Conservation (phyloP, 2,888 invertebrate genomes). For the Eueremaeus valkanovi region DNA sequence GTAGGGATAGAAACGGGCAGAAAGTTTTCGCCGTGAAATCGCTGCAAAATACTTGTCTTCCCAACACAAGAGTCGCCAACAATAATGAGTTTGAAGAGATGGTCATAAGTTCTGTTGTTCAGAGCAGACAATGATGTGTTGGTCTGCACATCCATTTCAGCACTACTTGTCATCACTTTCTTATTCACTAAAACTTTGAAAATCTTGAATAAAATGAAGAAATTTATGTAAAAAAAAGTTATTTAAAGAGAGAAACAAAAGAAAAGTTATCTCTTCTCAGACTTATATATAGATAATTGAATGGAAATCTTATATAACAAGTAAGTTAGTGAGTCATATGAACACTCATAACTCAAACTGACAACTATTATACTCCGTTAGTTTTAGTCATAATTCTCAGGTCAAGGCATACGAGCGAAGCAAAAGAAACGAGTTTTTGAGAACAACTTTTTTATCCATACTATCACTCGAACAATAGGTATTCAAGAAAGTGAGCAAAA, state of each 20-base stretch:
- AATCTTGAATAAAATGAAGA: too few relatives aligned
- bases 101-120: conserved; percentile 6
- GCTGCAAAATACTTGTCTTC: conserved; percentile 26
- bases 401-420: background rate
- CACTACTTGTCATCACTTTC: too few relatives aligned
- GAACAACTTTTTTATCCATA: background rate
- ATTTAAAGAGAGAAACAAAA: too few relatives aligned
- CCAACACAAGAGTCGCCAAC: conserved; percentile 33
- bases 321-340: conserved; percentile 7
- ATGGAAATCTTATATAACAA: background rate
- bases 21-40: conserved; percentile 23
- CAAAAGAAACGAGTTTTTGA: conserved; percentile 4
- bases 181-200: too few relatives aligned
- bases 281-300: too few relatives aligned
- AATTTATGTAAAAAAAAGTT: too few relatives aligned
- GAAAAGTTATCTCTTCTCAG: too few relatives aligned
- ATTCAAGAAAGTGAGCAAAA: conserved; percentile 28
- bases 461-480: conserved; percentile 24
- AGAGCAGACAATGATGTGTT: background rate
- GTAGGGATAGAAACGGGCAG: background rate
- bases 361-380: too few relatives aligned
- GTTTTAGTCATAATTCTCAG: background rate
- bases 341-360: background rate
- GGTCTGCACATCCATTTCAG: background rate
- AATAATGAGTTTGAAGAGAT: conserved; percentile 27